Evolutionary conservation across 1,140 invertebrate genomes (phyloP).

Genomic region (Sogatella furcifera): DNA sequence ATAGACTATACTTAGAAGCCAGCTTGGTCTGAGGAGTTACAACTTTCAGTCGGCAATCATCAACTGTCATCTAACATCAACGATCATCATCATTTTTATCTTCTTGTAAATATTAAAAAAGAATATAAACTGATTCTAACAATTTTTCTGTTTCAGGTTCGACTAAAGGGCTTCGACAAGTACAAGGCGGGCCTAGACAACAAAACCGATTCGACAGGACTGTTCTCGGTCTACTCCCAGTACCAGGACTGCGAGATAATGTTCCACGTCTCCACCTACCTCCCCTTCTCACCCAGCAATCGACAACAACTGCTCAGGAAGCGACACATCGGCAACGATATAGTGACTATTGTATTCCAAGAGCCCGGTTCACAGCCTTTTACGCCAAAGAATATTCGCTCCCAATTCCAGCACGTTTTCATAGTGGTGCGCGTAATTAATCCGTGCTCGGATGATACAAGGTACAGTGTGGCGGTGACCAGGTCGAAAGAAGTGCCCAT

Average conservation of each 20-base stretch:
- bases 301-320: slow-evolving; percentile 82
- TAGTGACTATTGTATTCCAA: slow-evolving; percentile 95
- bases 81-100: too few species aligned
- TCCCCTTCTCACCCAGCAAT: slow-evolving; percentile 88
- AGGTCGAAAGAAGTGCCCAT: slow-evolving; percentile 91
- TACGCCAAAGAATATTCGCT: slow-evolving; percentile 84
- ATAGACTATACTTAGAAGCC: too few species aligned
- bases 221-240: slow-evolving; percentile 74
- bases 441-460: slow-evolving; percentile 81
- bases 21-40: too few species aligned
- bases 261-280: slow-evolving; percentile 89
- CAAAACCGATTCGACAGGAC: slow-evolving; percentile 78
- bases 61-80: too few species aligned
- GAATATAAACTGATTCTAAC: too few species aligned
- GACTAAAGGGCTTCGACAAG: slow-evolving; percentile 81
- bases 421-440: slow-evolving; percentile 82
- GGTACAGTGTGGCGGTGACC: slow-evolving; percentile 84
- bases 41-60: too few species aligned
- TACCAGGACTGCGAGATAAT: slow-evolving; percentile 83
- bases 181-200: slow-evolving; percentile 88
- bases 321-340: slow-evolving; percentile 88
- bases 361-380: slow-evolving; percentile 89
- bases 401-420: slow-evolving; percentile 97
- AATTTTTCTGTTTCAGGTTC: slow-evolving; percentile 30
- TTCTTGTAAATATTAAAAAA: too few species aligned